These are phyloP conservation scores for Oscheius sp. DNA, from an alignment of 2,888 invertebrate genomes.

Conservation along the genomic window DNA sequence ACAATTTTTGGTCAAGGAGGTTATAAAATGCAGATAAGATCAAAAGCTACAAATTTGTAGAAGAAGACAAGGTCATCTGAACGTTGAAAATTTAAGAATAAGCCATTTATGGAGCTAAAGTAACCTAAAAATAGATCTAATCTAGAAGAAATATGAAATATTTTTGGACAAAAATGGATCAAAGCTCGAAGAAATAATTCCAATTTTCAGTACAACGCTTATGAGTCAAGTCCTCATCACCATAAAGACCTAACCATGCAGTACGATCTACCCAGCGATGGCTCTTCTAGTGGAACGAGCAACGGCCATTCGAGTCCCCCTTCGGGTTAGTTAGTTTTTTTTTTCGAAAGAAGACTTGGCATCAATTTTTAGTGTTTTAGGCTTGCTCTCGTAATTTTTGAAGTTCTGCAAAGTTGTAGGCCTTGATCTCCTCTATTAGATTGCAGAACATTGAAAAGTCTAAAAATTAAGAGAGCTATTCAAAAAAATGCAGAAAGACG, in stretches of 20 bases:
- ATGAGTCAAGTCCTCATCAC: slow-evolving; percentile 1
- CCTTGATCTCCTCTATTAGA: too few species aligned
- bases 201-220: slow-evolving; percentile 15
- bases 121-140: background rate
- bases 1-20: too few species aligned
- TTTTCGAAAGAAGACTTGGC: background rate
- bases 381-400: too few species aligned
- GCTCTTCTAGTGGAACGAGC: background rate
- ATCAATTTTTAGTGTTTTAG: background rate
- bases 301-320: background rate
- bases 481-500: too few species aligned
- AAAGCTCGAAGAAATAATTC: too few species aligned
- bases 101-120: background rate
- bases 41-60: too few species aligned
- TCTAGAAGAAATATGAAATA: background rate
- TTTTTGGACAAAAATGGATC: background rate
- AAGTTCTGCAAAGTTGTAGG: too few species aligned
- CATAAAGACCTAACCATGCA: slow-evolving; percentile 7
- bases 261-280: background rate
- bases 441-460: too few species aligned
- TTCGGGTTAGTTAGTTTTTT: slow-evolving; percentile 3
- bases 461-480: too few species aligned
- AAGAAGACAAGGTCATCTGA: too few species aligned
- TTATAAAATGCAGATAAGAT: too few species aligned
- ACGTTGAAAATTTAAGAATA: too few species aligned